Percentiles rank a stretch among this genome's conserved stretches.
Evolutionary conservation across 2,888 invertebrate genomes (phyloP).

Genomic region (Mystacides longicornis): DNA sequence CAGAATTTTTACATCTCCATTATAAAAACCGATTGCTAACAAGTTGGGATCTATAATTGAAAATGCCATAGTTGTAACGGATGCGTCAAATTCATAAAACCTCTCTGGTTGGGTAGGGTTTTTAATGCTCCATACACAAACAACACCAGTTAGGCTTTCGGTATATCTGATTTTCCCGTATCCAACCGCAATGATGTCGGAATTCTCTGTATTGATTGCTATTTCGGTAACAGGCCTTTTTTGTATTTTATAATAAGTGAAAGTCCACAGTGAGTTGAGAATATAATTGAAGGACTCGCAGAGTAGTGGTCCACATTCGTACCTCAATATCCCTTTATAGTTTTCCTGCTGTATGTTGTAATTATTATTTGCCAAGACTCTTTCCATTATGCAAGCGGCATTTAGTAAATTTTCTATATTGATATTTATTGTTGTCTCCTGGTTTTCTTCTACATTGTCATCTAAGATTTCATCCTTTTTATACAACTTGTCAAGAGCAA

Average conservation of each 20-base stretch:
- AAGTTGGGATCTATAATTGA: slow-evolving; percentile 61
- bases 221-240: slow-evolving; percentile 54
- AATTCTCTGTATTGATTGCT: slow-evolving; percentile 60
- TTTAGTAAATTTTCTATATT: slow-evolving; percentile 44
- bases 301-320: slow-evolving; percentile 52
- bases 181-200: slow-evolving; percentile 65
- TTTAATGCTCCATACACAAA: slow-evolving; percentile 74
- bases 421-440: slow-evolving; percentile 30
- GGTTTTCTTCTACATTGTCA: slow-evolving; percentile 31
- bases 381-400: slow-evolving; percentile 58
- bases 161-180: slow-evolving; percentile 62
- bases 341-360: slow-evolving; percentile 60
- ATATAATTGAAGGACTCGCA: slow-evolving; percentile 60
- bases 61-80: slow-evolving; percentile 65
- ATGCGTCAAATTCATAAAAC: slow-evolving; percentile 52
- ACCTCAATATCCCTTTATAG: slow-evolving; percentile 57
- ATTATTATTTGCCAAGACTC: slow-evolving; percentile 63
- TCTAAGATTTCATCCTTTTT: slow-evolving; percentile 28
- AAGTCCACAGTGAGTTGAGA: slow-evolving; percentile 60
- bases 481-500: slow-evolving; percentile 32
- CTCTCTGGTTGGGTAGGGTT: slow-evolving; percentile 73
- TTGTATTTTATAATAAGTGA: slow-evolving; percentile 45
- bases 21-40: slow-evolving; percentile 66
- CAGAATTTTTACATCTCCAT: slow-evolving; percentile 63
- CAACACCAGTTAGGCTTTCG: slow-evolving; percentile 51